Evolutionary conservation across 2,113 vertebrate genomes (phyloP).

Genomic region (Rattus rattus): DNA sequence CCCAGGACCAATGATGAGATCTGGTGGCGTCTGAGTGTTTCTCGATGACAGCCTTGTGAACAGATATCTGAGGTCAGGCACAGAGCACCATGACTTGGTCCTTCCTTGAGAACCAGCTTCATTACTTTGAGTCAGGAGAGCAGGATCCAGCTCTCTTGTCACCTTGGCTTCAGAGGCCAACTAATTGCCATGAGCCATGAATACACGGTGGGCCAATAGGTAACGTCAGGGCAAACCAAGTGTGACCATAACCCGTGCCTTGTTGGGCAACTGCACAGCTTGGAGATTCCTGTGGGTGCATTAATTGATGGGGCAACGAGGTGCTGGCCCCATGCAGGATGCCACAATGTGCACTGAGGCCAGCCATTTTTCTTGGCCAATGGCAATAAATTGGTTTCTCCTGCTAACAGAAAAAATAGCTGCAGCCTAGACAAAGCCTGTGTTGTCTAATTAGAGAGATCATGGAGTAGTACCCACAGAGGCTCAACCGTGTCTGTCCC

Average conservation of each 20-base stretch:
- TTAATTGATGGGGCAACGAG: neutral
- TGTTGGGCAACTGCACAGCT: rapidly evolving
- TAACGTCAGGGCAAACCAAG: neutral
- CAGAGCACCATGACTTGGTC: rapidly evolving
- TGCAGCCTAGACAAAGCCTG: neutral
- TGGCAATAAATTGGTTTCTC: rapidly evolving
- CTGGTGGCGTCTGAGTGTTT: neutral
- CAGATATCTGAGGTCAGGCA: neutral
- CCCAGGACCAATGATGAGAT: neutral
- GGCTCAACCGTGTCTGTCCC: neutral
- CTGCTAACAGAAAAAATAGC: rapidly evolving
- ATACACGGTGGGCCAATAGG: neutral
- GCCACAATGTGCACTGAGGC: rapidly evolving
- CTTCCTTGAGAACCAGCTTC: rapidly evolving
- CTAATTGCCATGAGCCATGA: neutral
- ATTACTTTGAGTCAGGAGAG: rapidly evolving
- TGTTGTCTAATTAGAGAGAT: rapidly evolving
- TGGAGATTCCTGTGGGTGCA: rapidly evolving
- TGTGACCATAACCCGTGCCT: neutral
- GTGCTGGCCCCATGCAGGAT: rapidly evolving
- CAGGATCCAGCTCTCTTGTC: neutral
- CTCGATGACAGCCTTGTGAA: neutral
- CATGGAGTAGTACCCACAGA: rapidly evolving
- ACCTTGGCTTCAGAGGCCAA: rapidly evolving
- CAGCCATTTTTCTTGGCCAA: neutral